phyloP scores from a whole-genome alignment of 2,113 vertebrate species.

The Tautogolabrus adspersus region DNA sequence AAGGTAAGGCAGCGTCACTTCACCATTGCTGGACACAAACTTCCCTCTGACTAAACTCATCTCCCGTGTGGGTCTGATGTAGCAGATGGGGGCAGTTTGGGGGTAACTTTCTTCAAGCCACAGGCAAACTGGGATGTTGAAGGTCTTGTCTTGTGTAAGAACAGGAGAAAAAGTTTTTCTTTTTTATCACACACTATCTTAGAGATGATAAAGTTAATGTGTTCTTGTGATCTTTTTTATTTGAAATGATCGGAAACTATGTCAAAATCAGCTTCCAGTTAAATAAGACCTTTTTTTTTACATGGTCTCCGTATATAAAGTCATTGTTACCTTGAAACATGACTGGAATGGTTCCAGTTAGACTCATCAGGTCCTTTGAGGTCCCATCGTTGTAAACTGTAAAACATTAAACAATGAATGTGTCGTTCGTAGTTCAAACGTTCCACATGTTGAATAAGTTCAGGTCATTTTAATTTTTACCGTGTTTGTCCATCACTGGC shows the following conservation, averaged over 20 bases:
- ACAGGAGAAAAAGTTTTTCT: not conserved
- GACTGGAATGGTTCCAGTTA: slow-evolving; percentile 90
- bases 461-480: slow-evolving; percentile 75
- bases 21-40: slow-evolving; percentile 88
- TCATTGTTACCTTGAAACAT: slow-evolving; percentile 82
- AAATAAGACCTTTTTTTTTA: not conserved
- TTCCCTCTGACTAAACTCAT: slow-evolving; percentile 90
- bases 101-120: slow-evolving; percentile 94
- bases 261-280: not conserved
- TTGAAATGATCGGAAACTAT: not conserved
- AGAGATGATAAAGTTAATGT: not conserved
- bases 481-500: slow-evolving; percentile 89
- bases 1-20: slow-evolving; percentile 91
- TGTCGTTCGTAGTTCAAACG: not conserved
- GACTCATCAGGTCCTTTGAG: slow-evolving; percentile 88
- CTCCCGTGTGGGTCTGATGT: slow-evolving; percentile 89
- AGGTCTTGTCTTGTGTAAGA: slow-evolving; percentile 83
- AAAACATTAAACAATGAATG: slow-evolving; percentile 27
- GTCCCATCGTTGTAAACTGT: slow-evolving; percentile 94
- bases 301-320: not conserved
- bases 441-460: not conserved
- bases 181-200: not conserved
- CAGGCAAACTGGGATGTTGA: slow-evolving; percentile 91
- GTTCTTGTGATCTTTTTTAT: accelerated
- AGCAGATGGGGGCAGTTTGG: slow-evolving; percentile 92